Conservation (phyloP, 2,888 invertebrate genomes). For the Heliconius erato region DNA sequence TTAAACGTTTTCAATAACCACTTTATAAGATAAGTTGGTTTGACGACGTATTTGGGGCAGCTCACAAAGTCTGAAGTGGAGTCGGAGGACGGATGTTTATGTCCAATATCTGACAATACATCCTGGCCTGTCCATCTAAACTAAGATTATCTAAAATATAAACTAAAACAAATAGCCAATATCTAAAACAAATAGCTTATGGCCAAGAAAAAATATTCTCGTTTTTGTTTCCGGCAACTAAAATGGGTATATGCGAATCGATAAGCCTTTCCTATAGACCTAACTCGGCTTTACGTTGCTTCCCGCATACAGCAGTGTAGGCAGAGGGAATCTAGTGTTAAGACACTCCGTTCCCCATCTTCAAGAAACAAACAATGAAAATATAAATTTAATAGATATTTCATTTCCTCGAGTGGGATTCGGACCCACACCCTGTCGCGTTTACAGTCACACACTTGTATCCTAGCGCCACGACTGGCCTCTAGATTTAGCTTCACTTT, state of each 20-base stretch:
- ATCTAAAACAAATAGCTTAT: background rate
- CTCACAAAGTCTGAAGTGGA: slow-evolving; percentile 19
- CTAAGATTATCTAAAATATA: background rate
- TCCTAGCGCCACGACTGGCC: too few species aligned
- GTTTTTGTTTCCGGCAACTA: background rate
- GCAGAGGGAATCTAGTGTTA: too few species aligned
- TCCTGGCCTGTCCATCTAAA: background rate
- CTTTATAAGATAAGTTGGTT: slow-evolving; percentile 39
- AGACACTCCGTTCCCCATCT: too few species aligned
- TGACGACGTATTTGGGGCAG: slow-evolving; percentile 44
- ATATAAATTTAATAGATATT: too few species aligned
- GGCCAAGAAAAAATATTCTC: background rate
- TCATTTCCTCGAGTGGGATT: too few species aligned
- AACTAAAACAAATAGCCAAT: background rate
- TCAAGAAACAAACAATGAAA: too few species aligned
- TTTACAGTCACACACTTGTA: too few species aligned
- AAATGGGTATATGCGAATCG: background rate
- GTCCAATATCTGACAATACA: slow-evolving; percentile 26
- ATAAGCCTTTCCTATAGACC: background rate
- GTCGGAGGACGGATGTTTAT: slow-evolving; percentile 25
- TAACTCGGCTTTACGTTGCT: too few species aligned
- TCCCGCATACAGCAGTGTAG: too few species aligned
- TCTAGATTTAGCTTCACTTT: too few species aligned
- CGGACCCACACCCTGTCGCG: too few species aligned
- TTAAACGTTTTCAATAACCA: slow-evolving; percentile 44